phyloP scores from a whole-genome alignment of 2,113 vertebrate genomes.

The Thomomys bottae region DNA sequence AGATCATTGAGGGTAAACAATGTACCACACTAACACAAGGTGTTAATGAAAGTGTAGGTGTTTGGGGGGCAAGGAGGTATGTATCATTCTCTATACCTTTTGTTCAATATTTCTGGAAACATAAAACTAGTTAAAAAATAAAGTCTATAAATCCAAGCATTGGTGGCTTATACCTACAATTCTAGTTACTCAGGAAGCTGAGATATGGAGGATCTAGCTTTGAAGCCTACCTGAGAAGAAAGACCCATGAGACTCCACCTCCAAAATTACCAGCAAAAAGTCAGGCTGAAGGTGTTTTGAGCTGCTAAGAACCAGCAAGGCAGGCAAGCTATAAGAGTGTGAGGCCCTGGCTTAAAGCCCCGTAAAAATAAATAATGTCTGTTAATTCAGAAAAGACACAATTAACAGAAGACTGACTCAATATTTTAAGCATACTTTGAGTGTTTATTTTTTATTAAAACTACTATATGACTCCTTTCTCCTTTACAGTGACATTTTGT shows the following conservation, averaged over 20 bases:
- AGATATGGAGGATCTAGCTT: too few species aligned
- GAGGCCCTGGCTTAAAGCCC: too few species aligned
- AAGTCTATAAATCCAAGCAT: background rate
- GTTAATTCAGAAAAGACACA: conserved; percentile 14
- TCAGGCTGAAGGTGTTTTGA: too few species aligned
- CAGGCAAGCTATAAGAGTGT: too few species aligned
- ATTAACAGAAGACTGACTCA: conserved; percentile 12
- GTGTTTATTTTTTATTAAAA: conserved; percentile 58
- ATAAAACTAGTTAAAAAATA: conserved; percentile 40
- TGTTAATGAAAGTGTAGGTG: background rate
- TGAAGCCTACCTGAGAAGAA: too few species aligned
- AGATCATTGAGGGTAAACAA: conserved; percentile 1
- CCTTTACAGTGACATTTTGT: background rate
- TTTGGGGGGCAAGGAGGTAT: background rate
- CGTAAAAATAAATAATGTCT: too few species aligned
- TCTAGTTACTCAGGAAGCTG: too few species aligned
- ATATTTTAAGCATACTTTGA: conserved; percentile 35
- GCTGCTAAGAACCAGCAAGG: too few species aligned
- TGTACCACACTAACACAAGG: background rate
- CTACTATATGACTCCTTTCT: background rate
- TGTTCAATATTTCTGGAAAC: conserved; percentile 32
- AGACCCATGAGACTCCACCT: too few species aligned
- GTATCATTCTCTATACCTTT: background rate
- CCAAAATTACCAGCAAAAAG: too few species aligned
- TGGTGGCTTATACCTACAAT: too few species aligned